Evolutionary conservation across 1,140 invertebrate genomes (phyloP).

Genomic region (Drosophila ohnishii): DNA sequence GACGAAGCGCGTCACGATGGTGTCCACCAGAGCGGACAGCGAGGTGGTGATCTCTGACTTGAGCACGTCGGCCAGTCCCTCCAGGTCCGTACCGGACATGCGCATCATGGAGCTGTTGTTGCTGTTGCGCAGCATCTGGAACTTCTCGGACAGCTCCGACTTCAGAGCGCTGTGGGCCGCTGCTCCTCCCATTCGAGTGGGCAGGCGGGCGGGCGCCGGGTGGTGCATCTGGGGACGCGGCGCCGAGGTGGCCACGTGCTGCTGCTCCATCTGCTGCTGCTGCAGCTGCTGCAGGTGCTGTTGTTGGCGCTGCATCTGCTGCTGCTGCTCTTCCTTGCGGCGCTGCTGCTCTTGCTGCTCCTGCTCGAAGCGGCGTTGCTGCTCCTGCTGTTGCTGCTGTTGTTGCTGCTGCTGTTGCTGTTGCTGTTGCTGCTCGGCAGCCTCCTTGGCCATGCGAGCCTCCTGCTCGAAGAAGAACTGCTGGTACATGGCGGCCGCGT

Average conservation of each 20-base stretch:
- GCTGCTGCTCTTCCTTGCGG: conserved; percentile 85
- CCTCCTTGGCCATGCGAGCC: conserved; percentile 88
- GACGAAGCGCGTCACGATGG: conserved; percentile 92
- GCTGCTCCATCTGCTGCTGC: conserved; percentile 84
- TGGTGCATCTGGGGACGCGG: conserved; percentile 80
- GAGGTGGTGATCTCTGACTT: conserved; percentile 95
- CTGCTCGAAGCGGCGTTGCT: conserved; percentile 86
- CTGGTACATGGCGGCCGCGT: conserved; percentile 90
- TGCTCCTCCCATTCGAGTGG: conserved; percentile 80
- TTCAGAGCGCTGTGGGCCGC: conserved; percentile 84
- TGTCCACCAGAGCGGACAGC: conserved; percentile 93
- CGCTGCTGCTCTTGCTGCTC: conserved; percentile 83
- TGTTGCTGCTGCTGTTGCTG: conserved; percentile 85
- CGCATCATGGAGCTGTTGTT: conserved; percentile 86
- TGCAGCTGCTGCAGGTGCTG: conserved; percentile 79
- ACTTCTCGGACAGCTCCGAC: conserved; percentile 86
- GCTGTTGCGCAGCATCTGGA: conserved; percentile 86
- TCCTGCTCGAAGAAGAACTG: conserved; percentile 91
- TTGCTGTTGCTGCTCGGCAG: conserved; percentile 84
- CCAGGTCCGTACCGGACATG: conserved; percentile 90
- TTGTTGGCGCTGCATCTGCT: conserved; percentile 84
- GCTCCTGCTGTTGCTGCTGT: conserved; percentile 84
- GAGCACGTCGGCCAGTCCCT: conserved; percentile 93
- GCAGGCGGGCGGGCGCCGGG: conserved; percentile 65
- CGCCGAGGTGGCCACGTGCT: conserved; percentile 84